Base-by-base conservation (phyloP, 2,888 invertebrate species). In the Cerceris ruficornis region DNA sequence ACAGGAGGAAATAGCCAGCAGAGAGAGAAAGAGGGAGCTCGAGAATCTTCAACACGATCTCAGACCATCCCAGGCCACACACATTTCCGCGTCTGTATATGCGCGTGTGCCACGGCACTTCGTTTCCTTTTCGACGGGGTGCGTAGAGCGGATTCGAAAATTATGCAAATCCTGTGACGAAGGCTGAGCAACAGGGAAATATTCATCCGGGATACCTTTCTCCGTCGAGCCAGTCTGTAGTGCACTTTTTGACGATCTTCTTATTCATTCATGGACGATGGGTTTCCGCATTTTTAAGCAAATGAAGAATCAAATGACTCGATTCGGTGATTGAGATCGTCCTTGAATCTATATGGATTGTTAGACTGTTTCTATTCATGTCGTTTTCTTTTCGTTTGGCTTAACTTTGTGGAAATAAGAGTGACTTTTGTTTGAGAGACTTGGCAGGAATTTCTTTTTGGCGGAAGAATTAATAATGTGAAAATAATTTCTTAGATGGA, bases 161-260 rank as follows among this genome's bases (percentile, higher is more conserved):
- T 91, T 91, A 91, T 91, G 90, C 87, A 91, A 91, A 91, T 91
- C 79, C 82, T 76, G 83, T 83, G 82, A 73, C 74, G 75, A 15
- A 49, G 62, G 54, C 58, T 67, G 66, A 77, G 54, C 61, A 76
- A 75, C 75, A 77, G 68, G 73, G 75, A 86, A 86, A 82, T 85
- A 88, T 71, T 75, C 77, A 39, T 14, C 76, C 49, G 14, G 54
- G 46, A 58, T 43, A 39, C 61, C 17, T 49, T 55, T 42, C 62
- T 13, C 6, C 41, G 41, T 54, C 43, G 49, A 4, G n/a, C 6
- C 13, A 42, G n/a, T 52, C 55, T 15, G 39, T 17, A 39, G 11
- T 42, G 69, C 15, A 64, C 50, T 59, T 59, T 62, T 64, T 55
- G 14, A 70, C 62, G 52, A 28, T 28, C 28, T 4, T 28, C 28